These are phyloP conservation scores for Rhombomys opimus DNA, from an alignment of 2,113 vertebrate genomes.

Conservation along the genomic window DNA sequence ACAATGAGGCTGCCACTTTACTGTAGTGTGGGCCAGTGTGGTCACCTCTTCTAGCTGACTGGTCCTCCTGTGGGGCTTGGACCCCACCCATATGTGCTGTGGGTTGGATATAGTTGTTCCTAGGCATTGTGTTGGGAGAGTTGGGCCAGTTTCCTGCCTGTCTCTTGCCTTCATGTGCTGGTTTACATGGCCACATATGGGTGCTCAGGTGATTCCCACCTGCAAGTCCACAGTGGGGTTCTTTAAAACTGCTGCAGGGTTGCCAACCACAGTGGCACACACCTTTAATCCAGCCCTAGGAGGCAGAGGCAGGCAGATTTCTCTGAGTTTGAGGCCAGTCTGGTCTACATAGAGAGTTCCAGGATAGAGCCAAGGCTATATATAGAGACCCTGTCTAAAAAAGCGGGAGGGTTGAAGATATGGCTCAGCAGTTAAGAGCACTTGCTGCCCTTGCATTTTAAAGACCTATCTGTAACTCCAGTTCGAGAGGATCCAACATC, in stretches of 20 bases:
- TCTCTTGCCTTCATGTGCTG: background rate
- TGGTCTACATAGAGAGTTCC: background rate
- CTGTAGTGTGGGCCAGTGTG: background rate
- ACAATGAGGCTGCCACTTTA: background rate
- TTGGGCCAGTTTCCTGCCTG: background rate
- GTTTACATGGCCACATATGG: background rate
- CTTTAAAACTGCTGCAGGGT: background rate
- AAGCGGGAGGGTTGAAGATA: background rate
- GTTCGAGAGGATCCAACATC: background rate
- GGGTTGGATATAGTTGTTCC: background rate
- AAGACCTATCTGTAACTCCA: background rate
- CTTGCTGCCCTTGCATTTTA: background rate
- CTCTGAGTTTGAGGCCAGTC: background rate
- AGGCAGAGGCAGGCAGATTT: background rate
- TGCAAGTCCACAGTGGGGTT: background rate
- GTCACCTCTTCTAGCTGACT: background rate
- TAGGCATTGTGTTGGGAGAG: background rate
- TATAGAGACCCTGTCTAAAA: background rate
- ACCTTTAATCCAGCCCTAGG: background rate
- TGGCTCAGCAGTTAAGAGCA: background rate
- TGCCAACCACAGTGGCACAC: background rate
- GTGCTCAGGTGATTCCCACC: accelerated
- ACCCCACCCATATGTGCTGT: background rate
- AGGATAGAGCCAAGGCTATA: background rate
- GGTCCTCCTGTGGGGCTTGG: background rate